phyloP scores from a whole-genome alignment of 2,113 vertebrate genomes.

The Gavia stellata region DNA sequence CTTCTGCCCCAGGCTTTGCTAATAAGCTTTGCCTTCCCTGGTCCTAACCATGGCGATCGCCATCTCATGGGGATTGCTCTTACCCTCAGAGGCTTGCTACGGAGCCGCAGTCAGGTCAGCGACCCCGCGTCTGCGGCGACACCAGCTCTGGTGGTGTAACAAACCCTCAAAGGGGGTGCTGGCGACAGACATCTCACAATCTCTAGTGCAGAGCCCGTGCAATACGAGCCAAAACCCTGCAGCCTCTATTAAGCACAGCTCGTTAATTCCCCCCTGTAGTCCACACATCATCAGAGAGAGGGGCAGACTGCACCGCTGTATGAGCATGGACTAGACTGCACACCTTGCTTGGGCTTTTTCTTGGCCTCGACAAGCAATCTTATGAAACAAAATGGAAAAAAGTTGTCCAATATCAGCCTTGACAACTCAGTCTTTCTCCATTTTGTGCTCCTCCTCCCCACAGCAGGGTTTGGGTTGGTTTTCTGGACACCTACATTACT shows the following conservation, averaged over 20 bases:
- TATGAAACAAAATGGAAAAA: not conserved
- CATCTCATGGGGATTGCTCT: not conserved
- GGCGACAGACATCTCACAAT: not conserved
- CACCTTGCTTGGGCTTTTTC: accelerated
- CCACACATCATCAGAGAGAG: not conserved
- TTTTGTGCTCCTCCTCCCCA: accelerated
- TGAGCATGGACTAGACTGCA: not conserved
- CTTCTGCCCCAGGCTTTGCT: not conserved
- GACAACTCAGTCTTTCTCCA: not conserved
- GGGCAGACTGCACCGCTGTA: not conserved
- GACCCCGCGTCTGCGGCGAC: accelerated
- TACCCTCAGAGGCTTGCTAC: not conserved
- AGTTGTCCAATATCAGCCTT: not conserved
- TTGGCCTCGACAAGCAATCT: not conserved
- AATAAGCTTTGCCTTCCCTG: not conserved
- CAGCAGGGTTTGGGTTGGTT: not conserved
- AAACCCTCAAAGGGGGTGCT: not conserved
- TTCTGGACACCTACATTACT: not conserved
- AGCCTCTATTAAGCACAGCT: not conserved
- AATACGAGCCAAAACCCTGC: not conserved
- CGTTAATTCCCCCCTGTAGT: not conserved
- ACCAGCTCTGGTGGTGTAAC: not conserved
- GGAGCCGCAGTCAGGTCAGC: not conserved
- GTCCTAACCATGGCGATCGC: accelerated
- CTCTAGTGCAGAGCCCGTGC: accelerated